Evolutionary conservation across 2,113 vertebrate species (phyloP).

Genomic region (Oxyura jamaicensis): DNA sequence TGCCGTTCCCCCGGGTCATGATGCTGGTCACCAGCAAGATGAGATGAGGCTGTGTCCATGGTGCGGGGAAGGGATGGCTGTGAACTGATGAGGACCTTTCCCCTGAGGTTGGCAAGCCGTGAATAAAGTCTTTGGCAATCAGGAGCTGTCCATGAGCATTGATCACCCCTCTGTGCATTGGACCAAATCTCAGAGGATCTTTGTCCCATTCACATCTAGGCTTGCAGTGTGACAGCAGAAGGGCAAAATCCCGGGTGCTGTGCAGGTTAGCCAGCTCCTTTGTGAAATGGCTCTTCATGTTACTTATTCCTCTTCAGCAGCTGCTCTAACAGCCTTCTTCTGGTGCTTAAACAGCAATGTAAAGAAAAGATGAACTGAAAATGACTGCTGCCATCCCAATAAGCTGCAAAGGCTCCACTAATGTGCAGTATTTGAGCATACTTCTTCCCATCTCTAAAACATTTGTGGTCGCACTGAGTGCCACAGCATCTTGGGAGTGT

Average conservation of each 20-base stretch:
- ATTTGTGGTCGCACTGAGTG: not conserved
- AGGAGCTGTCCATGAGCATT: not conserved
- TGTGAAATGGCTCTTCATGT: not conserved
- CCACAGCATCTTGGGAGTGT: not conserved
- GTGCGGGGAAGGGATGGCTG: not conserved
- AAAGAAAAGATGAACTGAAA: not conserved
- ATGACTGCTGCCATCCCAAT: not conserved
- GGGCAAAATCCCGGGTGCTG: not conserved
- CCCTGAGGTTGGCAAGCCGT: not conserved
- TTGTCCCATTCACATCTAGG: not conserved
- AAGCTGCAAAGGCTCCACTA: not conserved
- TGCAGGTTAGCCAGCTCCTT: not conserved
- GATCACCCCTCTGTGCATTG: accelerated
- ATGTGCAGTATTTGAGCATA: not conserved
- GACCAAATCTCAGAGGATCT: not conserved
- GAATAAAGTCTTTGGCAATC: not conserved
- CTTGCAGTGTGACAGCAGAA: not conserved
- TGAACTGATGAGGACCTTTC: not conserved
- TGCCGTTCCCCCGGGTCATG: too few relatives aligned
- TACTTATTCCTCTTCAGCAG: not conserved
- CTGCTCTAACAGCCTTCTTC: not conserved
- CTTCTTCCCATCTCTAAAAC: not conserved
- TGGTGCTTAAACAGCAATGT: not conserved
- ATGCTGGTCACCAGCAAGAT: too few relatives aligned
- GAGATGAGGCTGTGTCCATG: not conserved